Evolutionary conservation across 2,797 vertebrate species (phyloP).

Genomic region (Borostomias antarcticus): DNA sequence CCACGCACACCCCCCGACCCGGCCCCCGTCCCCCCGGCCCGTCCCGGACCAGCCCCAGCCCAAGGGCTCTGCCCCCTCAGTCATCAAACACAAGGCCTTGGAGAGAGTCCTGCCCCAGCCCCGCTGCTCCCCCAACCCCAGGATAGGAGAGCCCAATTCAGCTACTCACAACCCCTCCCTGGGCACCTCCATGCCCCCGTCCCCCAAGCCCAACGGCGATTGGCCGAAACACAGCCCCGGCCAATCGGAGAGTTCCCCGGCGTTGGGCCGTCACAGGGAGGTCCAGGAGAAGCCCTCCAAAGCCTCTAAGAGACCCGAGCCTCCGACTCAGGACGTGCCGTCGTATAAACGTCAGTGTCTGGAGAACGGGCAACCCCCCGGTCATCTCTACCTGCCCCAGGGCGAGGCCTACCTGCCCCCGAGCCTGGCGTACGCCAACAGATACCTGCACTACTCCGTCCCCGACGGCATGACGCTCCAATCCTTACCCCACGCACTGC

Average conservation of each 20-base stretch:
- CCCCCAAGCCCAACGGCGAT: conserved; percentile 88
- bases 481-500: conserved; percentile 82
- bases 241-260: conserved; percentile 76
- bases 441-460: conserved; percentile 92
- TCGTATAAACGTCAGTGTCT: conserved; percentile 75
- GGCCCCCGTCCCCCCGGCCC: conserved; percentile 65
- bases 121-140: conserved; percentile 91
- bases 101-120: conserved; percentile 91
- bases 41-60: conserved; percentile 62
- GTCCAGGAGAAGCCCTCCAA: conserved; percentile 62
- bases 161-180: conserved; percentile 81
- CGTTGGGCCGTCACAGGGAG: conserved; percentile 64
- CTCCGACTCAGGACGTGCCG: conserved; percentile 44
- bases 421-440: conserved; percentile 88
- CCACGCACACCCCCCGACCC: conserved; percentile 67
- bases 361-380: conserved; percentile 86
- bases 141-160: conserved; percentile 84
- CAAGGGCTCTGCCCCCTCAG: conserved; percentile 73
- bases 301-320: conserved; percentile 60
- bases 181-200: conserved; percentile 83
- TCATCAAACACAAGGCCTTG: conserved; percentile 90
- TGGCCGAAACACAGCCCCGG: conserved; percentile 82
- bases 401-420: conserved; percentile 90
- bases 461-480: conserved; percentile 90
- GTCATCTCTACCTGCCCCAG: conserved; percentile 90